phyloP scores from a whole-genome alignment of 2,797 vertebrate species.

The Tiaroga cobitis region DNA sequence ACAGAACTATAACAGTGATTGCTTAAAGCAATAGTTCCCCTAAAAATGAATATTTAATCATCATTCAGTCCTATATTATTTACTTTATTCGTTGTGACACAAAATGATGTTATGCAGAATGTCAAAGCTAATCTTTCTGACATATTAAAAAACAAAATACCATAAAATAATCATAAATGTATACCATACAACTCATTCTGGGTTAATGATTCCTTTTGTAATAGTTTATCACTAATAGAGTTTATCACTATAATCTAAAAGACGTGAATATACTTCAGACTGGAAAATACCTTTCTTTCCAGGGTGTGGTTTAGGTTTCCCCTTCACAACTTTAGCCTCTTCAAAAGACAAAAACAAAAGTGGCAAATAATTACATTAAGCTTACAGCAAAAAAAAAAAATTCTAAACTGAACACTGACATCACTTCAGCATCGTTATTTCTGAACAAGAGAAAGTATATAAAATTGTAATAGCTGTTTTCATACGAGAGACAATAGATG shows the following conservation, averaged over 20 bases:
- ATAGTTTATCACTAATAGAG: not conserved
- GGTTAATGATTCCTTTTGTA: not conserved
- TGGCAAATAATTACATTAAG: not conserved
- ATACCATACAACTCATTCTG: not conserved
- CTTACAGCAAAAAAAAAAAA: not conserved
- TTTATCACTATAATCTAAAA: not conserved
- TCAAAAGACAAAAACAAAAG: slow-evolving; percentile 25
- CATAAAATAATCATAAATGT: not conserved
- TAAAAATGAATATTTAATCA: not conserved
- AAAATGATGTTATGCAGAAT: not conserved
- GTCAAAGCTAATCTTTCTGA: not conserved
- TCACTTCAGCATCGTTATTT: not conserved
- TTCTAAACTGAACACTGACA: not conserved
- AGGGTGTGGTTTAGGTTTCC: slow-evolving; percentile 23
- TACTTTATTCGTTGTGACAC: not conserved
- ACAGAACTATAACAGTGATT: not conserved
- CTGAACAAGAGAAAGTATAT: not conserved
- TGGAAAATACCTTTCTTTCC: slow-evolving; percentile 35
- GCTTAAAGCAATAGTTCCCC: not conserved
- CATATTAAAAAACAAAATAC: not conserved
- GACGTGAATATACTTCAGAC: not conserved
- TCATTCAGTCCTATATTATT: not conserved
- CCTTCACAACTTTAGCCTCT: slow-evolving; percentile 37
- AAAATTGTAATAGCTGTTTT: slow-evolving; percentile 25
- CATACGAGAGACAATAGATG: not conserved